Conservation (phyloP, 1,140 invertebrate genomes). For the Megalopta genalis region DNA sequence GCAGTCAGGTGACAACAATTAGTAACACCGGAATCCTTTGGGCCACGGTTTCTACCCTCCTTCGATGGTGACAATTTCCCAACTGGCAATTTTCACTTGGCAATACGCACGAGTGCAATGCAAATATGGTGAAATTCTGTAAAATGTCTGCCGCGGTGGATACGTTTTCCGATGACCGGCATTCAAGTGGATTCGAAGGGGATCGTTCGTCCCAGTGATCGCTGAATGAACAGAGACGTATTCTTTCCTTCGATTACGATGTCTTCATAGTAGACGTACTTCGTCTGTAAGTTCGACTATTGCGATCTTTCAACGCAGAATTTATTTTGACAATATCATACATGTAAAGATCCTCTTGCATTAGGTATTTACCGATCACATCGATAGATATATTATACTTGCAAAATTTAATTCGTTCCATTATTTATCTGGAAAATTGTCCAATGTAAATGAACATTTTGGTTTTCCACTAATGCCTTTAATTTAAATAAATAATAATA, state of each 20-base stretch:
- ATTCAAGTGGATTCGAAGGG: background rate
- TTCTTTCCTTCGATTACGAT: background rate
- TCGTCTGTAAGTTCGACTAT: too few species aligned
- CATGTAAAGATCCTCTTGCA: too few species aligned
- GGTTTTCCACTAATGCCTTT: too few species aligned
- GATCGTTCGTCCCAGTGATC: background rate
- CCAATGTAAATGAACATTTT: too few species aligned
- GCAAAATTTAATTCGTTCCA: too few species aligned
- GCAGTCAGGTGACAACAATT: slow-evolving; percentile 52
- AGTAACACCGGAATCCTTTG: slow-evolving; percentile 10
- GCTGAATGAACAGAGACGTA: background rate
- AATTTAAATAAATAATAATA: too few species aligned
- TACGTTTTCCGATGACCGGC: slow-evolving; percentile 25
- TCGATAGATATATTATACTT: too few species aligned
- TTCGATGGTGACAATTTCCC: slow-evolving; percentile 18
- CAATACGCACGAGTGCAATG: slow-evolving; percentile 39
- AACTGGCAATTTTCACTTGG: slow-evolving; percentile 33
- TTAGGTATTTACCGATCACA: too few species aligned
- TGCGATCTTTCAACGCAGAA: background rate
- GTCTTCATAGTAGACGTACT: too few species aligned
- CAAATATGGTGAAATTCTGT: slow-evolving; percentile 43
- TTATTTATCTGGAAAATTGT: too few species aligned
- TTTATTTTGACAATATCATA: too few species aligned
- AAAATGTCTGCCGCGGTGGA: slow-evolving; percentile 26
- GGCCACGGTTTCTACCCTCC: slow-evolving; percentile 1